Evolutionary conservation across 2,888 invertebrate species (phyloP).

Genomic region (Netelia fuscicornis): DNA sequence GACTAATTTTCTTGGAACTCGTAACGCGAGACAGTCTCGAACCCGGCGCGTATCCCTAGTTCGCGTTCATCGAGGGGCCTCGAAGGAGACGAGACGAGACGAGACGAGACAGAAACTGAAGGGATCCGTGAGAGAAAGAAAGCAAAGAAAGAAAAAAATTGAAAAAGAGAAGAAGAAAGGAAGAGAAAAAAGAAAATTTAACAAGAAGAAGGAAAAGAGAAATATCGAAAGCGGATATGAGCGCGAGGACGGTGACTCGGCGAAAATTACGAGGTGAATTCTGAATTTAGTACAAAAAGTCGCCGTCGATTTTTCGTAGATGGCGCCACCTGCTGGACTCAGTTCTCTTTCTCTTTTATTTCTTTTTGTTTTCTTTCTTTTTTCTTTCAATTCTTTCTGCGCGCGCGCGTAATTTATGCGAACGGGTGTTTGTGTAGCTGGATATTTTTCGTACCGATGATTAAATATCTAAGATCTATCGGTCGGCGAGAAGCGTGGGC

Average conservation of each 20-base stretch:
- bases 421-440: background rate
- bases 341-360: background rate
- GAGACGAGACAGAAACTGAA: background rate
- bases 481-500: background rate
- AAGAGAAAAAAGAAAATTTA: background rate
- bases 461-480: no score
- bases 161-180: background rate
- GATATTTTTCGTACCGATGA: background rate
- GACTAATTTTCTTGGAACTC: slow-evolving; percentile 69
- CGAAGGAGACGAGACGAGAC: background rate
- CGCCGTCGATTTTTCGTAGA: background rate
- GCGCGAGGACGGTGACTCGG: slow-evolving; percentile 34
- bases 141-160: background rate
- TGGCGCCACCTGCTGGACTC: slow-evolving; percentile 18
- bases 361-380: background rate
- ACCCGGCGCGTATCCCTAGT: slow-evolving; percentile 13
- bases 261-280: background rate
- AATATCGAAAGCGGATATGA: slow-evolving; percentile 57
- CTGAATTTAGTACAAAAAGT: background rate
- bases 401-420: background rate
- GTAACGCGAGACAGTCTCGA: slow-evolving; percentile 66
- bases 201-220: background rate
- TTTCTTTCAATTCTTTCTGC: background rate
- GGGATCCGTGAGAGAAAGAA: background rate
- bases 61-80: slow-evolving; percentile 18